Evolutionary conservation across 2,888 invertebrate genomes (phyloP), one percentile per base, ranked within the genome.

Genomic region (Watsonalla binaria): DNA sequence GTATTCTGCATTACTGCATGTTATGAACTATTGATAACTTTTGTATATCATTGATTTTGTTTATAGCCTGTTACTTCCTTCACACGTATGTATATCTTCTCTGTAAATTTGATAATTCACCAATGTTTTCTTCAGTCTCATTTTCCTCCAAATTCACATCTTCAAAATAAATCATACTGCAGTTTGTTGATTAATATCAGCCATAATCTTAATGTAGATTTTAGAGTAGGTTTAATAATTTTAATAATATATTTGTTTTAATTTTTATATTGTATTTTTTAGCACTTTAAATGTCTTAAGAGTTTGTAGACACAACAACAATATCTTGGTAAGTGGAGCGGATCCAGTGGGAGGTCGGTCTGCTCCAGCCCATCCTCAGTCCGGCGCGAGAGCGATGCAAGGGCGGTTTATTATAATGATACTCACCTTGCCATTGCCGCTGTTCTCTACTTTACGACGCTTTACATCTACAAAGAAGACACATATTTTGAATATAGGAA

Each of bases 361-460:
- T 61, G 65, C 78, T 76, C 91, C 92, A 92, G 93, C 92, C 93
- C 92, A 92, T 86, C 92, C 92, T 92, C 90, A 92, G 91, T 88
- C 89, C 81, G 89, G 88, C 62, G 86, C 87, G 70, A 82, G 79
- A 74, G 75, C 73, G 80, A 78, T 68, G 82, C 85, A 77, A 76
- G 82, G 77, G 67, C 80, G 79, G 66, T 71, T 83, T 80, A 86
- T 78, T 72, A 82, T 75, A 80, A 85, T 92, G 91, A 94, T 95
- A 95, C 94, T 94, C 94, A 96, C 96, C 95, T 96, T 96, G 92
- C 94, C 93, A 84, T 93, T 93, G 76, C 86, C 80, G 87, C 93
- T 91, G 85, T 90, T 92, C 85, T 96, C 96, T 90, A 96, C 83
- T 94, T 96, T 96, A 91, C 96, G 94, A 87, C 96, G 93, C 92